These are phyloP conservation scores for Triplophysa tibetana DNA, from an alignment of 2,113 vertebrate species.

Conservation along the genomic window DNA sequence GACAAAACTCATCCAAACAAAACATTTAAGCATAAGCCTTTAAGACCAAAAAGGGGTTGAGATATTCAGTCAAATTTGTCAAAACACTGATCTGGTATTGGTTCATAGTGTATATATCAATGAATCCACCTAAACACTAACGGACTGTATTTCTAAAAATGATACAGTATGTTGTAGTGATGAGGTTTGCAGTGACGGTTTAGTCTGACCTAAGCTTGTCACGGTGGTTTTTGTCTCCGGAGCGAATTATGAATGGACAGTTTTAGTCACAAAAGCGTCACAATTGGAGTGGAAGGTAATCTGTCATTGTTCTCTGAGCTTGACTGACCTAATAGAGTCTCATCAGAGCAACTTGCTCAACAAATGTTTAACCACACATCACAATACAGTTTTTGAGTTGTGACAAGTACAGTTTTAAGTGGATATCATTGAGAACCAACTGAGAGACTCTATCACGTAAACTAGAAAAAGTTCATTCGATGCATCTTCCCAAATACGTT, in stretches of 20 bases:
- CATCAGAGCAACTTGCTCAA: slow-evolving; percentile 10
- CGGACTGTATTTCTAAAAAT: background rate
- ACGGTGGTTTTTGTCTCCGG: slow-evolving; percentile 44
- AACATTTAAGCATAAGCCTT: too few species aligned
- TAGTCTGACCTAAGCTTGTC: slow-evolving; percentile 12
- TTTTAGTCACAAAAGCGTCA: slow-evolving; percentile 52
- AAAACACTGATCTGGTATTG: too few species aligned
- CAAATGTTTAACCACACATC: slow-evolving; percentile 6
- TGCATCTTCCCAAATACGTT: too few species aligned
- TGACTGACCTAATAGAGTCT: slow-evolving; percentile 43
- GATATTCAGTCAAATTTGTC: too few species aligned
- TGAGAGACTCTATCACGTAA: too few species aligned
- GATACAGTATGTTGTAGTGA: background rate
- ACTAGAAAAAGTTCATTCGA: too few species aligned
- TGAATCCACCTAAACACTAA: background rate
- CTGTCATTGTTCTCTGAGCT: slow-evolving; percentile 51
- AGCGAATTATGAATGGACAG: slow-evolving; percentile 57
- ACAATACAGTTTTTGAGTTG: background rate
- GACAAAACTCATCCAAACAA: too few species aligned
- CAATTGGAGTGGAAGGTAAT: slow-evolving; percentile 69
- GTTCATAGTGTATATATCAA: too few species aligned
- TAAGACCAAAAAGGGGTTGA: too few species aligned
- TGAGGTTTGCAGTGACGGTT: background rate
- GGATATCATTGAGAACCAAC: too few species aligned
- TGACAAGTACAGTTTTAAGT: too few species aligned